Conservation (phyloP, 1,140 invertebrate species). For the Drosophila lowei region DNA sequence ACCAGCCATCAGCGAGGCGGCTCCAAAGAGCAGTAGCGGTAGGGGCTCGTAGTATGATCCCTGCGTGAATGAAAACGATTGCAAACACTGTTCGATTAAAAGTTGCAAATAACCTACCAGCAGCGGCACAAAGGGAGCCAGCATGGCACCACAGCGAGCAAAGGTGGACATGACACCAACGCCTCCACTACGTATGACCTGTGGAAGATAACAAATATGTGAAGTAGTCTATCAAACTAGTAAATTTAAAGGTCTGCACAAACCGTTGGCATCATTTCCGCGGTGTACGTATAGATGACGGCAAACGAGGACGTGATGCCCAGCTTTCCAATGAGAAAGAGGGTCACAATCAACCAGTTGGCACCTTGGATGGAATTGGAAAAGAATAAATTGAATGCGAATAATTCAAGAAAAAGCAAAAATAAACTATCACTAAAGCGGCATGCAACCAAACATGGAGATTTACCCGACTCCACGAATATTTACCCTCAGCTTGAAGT, state of each 20-base stretch:
- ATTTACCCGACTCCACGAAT: conserved; percentile 10
- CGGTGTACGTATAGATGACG: conserved; percentile 86
- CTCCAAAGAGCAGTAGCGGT: conserved; percentile 85
- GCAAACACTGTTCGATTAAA: not conserved
- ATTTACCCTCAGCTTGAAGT: conserved; percentile 3
- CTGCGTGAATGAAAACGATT: conserved; percentile 56
- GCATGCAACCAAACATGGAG: not conserved
- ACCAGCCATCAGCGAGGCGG: conserved; percentile 84
- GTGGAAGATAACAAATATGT: not conserved
- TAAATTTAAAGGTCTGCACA: conserved; percentile 30
- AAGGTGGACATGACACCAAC: conserved; percentile 86
- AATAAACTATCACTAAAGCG: too few relatives aligned
- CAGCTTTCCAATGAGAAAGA: conserved; percentile 87
- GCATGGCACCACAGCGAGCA: conserved; percentile 86
- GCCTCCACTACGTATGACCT: conserved; percentile 84
- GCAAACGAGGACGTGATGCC: conserved; percentile 86
- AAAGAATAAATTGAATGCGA: not conserved
- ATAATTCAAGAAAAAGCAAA: not conserved
- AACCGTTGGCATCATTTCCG: conserved; percentile 87
- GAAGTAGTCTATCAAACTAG: not conserved
- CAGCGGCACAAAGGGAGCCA: conserved; percentile 86
- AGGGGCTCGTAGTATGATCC: conserved; percentile 84
- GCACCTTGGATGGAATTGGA: conserved; percentile 63
- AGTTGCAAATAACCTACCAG: conserved; percentile 81
- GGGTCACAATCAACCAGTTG: conserved; percentile 83